phyloP scores from a whole-genome alignment of 1,140 invertebrate species.

The Dreissena rostriformis region DNA sequence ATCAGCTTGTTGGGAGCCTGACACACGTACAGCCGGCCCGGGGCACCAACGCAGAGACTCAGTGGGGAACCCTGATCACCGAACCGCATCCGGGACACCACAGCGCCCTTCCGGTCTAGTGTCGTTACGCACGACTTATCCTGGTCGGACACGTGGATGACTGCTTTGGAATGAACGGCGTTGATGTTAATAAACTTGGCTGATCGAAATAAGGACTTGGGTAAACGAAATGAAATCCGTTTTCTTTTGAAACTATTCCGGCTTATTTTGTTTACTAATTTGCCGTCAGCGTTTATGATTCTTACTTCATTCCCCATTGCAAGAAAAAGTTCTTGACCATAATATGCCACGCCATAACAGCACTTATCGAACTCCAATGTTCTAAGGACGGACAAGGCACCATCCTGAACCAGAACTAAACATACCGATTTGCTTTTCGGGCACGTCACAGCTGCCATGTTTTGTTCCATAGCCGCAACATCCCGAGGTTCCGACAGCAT shows the following conservation, averaged over 20 bases:
- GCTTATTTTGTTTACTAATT: conserved; percentile 7
- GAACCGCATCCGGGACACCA: conserved; percentile 18
- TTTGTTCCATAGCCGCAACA: conserved; percentile 34
- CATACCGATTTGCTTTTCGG: conserved; percentile 2
- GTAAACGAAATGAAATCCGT: conserved; percentile 23
- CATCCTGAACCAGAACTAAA: conserved; percentile 16
- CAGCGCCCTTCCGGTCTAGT: not conserved
- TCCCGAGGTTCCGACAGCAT: conserved; percentile 33
- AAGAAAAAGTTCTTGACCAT: conserved; percentile 13
- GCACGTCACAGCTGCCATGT: conserved; percentile 34
- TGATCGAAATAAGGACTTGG: conserved; percentile 8
- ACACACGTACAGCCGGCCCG: conserved; percentile 22
- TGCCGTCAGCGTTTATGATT: conserved; percentile 24
- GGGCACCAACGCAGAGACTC: not conserved
- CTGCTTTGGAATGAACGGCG: not conserved
- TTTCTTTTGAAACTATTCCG: not conserved
- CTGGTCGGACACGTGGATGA: conserved; percentile 14
- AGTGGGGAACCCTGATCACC: conserved; percentile 12
- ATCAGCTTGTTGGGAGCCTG: conserved; percentile 28
- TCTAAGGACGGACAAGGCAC: conserved; percentile 8
- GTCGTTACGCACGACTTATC: conserved; percentile 12
- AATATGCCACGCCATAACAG: conserved; percentile 21
- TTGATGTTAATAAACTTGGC: conserved; percentile 16
- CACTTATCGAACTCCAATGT: conserved; percentile 22
- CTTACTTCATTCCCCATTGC: conserved; percentile 34